These are phyloP conservation scores for Neotoma lepida DNA, from an alignment of 2,113 vertebrate species.

Conservation along the genomic window DNA sequence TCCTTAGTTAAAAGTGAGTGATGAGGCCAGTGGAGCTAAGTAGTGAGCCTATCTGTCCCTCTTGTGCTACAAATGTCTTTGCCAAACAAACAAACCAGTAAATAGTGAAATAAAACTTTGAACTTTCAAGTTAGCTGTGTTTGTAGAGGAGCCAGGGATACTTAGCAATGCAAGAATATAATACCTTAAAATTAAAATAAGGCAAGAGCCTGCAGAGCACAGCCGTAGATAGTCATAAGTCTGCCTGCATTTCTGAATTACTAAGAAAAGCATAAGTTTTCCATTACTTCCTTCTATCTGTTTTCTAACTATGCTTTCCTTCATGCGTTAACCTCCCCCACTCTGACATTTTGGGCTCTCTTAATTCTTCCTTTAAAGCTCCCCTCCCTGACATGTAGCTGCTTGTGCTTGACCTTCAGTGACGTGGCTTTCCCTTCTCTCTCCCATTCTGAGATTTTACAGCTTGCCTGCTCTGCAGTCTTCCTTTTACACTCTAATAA, in stretches of 20 bases:
- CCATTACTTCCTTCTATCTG: neutral
- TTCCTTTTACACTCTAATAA: neutral
- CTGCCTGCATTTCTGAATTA: neutral
- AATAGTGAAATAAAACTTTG: neutral
- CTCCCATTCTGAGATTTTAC: neutral
- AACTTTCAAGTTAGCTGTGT: neutral
- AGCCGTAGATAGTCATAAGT: neutral
- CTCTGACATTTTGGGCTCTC: neutral
- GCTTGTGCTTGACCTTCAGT: neutral
- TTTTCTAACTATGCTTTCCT: neutral
- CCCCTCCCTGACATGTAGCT: neutral
- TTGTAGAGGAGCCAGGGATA: neutral
- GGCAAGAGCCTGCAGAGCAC: neutral
- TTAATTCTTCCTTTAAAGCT: neutral
- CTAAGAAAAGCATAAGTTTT: neutral
- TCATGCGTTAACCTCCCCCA: neutral
- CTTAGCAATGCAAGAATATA: neutral
- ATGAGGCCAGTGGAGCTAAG: neutral
- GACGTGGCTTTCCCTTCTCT: neutral
- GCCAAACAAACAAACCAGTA: neutral
- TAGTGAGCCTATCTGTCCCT: neutral
- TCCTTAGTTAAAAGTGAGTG: neutral
- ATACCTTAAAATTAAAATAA: neutral
- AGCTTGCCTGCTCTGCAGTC: neutral
- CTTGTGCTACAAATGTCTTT: neutral